Evolutionary conservation across 2,888 invertebrate species (phyloP), one percentile per base, ranked within the genome.

Genomic region (Caenorhabditis imperialis): DNA sequence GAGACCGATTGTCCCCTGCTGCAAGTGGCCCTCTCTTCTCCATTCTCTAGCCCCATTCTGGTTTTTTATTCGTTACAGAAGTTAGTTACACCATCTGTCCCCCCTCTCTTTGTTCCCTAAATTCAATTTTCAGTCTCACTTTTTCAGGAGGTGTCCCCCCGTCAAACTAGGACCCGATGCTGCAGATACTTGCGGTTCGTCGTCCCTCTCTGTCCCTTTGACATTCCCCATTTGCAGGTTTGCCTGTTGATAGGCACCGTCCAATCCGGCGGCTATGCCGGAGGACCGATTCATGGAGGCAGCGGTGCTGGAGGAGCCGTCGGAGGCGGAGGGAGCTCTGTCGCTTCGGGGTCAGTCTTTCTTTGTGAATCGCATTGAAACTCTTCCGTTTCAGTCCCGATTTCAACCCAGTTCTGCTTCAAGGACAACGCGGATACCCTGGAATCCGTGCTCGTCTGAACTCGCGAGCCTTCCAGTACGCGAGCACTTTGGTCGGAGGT

Each of bases 391-490:
- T 58, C 45, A 75, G 79, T 33, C 77, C 77, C n/a, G 82, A 82
- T 54, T 81, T 79, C 77, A 82, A 82, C 58, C 81, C 82, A 12
- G 58, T 70, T 27, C 75, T 82, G n/a, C 65, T 82, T 18, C 77
- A 75, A 60, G 82, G 82, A 30, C 69, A 76, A 50, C 75, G 81
- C 16, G 84, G 84, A 33, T 81, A 83, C 48, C 84, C 86, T 16
- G 86, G 86, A 20, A 81, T 86, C 48, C 80, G 84, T 27, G 86
- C 85, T 8, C 62, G 85, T n/a, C 37, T 86, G 58, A 86, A 86
- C 45, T 58, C 73, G 14, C 61, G 85, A n/a, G 78, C 81, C 6
- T 86, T 86, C 77, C 86, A 86, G 72, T 86, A 86, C 69, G 82
- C 82, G 2, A 75, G 74, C 44, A 70, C 77, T 10, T 44, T 86